phyloP scores from a whole-genome alignment of 2,113 vertebrate genomes.

The Meles meles region DNA sequence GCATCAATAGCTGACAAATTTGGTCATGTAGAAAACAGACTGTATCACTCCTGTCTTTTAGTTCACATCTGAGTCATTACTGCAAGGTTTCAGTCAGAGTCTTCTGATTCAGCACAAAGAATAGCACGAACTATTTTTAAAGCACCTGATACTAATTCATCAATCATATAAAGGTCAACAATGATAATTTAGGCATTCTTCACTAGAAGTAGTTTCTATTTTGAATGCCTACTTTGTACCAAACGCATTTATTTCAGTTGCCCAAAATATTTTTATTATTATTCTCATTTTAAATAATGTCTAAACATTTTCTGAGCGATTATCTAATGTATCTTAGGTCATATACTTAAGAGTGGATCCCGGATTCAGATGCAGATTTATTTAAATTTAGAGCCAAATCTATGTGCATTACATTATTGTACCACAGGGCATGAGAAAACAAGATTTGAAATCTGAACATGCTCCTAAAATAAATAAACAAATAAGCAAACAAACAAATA shows the following conservation, averaged over 20 bases:
- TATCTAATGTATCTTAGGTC: neutral
- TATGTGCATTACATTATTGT: neutral
- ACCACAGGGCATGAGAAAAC: neutral
- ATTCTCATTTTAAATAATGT: neutral
- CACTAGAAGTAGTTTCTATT: neutral
- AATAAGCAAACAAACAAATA: neutral
- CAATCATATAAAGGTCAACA: conserved; percentile 3
- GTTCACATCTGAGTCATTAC: neutral
- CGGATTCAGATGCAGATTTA: neutral
- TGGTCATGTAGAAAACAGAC: neutral
- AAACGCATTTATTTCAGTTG: neutral
- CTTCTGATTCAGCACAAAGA: neutral
- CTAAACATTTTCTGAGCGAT: neutral
- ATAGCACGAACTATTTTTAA: conserved; percentile 1
- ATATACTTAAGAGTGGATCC: neutral
- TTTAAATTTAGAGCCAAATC: neutral
- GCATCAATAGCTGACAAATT: neutral
- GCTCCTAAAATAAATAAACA: neutral
- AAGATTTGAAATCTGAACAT: neutral
- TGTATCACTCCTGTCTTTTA: neutral
- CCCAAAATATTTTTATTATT: neutral
- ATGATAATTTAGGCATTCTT: conserved; percentile 8
- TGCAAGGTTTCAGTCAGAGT: neutral
- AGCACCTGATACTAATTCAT: neutral
- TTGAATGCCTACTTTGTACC: neutral